Conservation (phyloP, 2,888 invertebrate species). For the Hylaea fasciaria region DNA sequence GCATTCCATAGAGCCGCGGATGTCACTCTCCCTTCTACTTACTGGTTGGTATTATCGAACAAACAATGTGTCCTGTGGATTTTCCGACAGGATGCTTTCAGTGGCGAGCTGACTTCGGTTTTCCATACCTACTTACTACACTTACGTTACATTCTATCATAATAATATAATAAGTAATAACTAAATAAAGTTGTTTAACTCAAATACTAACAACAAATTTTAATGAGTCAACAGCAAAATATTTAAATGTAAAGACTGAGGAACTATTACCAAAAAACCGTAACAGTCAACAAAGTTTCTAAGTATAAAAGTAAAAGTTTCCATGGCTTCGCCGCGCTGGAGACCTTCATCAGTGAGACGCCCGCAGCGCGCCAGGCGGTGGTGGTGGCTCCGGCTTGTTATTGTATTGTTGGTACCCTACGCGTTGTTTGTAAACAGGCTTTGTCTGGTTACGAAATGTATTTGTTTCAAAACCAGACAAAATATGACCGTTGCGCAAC, state of each 20-base stretch:
- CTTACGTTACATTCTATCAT: too few relatives aligned
- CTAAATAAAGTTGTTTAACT: too few relatives aligned
- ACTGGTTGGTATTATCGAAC: constrained; percentile 19
- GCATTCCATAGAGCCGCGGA: constrained; percentile 63
- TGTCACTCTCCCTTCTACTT: constrained; percentile 51
- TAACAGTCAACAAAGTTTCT: neutral
- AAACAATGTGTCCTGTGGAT: constrained; percentile 6
- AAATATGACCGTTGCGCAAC: constrained; percentile 62
- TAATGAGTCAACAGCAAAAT: too few relatives aligned
- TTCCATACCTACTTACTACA: neutral
- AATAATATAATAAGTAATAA: neutral
- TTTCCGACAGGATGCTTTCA: constrained; percentile 3
- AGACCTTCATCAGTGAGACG: constrained; percentile 30
- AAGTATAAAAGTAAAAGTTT: constrained; percentile 11
- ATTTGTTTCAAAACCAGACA: constrained; percentile 61
- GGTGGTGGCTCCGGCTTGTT: constrained; percentile 27
- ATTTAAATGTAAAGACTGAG: too few relatives aligned
- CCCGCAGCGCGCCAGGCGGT: constrained; percentile 1
- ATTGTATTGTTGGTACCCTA: constrained; percentile 32
- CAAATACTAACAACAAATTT: too few relatives aligned
- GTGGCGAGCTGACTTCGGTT: neutral
- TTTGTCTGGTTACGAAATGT: constrained; percentile 57
- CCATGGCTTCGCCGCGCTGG: constrained; percentile 13
- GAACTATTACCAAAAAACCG: too few relatives aligned
- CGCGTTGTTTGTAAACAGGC: constrained; percentile 48